Evolutionary conservation across 2,797 vertebrate genomes (phyloP), one percentile per base, ranked within the genome.

Genomic region (Euphonia xanthogaster): DNA sequence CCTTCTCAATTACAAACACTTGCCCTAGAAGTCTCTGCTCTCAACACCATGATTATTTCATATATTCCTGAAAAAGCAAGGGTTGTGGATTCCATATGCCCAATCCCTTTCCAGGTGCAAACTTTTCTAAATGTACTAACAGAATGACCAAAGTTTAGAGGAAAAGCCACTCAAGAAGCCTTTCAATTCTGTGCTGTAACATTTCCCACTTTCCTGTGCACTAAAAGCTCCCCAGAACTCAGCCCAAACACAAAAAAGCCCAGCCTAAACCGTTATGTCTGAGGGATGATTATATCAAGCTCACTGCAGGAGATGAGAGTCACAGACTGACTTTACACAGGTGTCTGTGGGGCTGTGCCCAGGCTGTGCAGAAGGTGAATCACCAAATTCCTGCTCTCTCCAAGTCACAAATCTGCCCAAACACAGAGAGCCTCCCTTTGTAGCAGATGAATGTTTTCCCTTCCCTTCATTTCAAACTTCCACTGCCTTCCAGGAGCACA

Each of bases 241-340:
- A 19, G 12, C 10, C 3, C 35, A 72, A 68, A 50, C 7, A 33
- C 20, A 35, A 42, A 42, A 16, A 23, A 47, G 12, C 25, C 27
- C 55, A 73, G 23, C 5, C 35, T 53, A 30, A 53, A 71, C 47
- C 2, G 1, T 21, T 12, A 1, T 5, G 21, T 20, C 50, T 54
- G 35, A 71, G 33, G 35, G 16, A 35, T 17, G 31, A 18, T 20
- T 33, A 2, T 1, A 20, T 27, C 10, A 47, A 58, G 40, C 40
- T 77, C 42, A 11, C 3, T 24, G 30, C 0, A 55, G 47, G 39
- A 70, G 22, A 25, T 16, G 15, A 55, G 63, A 33, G 18, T 7
- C 54, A 20, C 55, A 21, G 2, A 4, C 0, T 15, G 4, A 10
- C n/a, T 7, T 53, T 2, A 10, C 2, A 5, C 1, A 54, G 58